These are phyloP conservation scores for Netelia fuscicornis DNA, from an alignment of 2,888 invertebrate genomes.

Conservation along the genomic window DNA sequence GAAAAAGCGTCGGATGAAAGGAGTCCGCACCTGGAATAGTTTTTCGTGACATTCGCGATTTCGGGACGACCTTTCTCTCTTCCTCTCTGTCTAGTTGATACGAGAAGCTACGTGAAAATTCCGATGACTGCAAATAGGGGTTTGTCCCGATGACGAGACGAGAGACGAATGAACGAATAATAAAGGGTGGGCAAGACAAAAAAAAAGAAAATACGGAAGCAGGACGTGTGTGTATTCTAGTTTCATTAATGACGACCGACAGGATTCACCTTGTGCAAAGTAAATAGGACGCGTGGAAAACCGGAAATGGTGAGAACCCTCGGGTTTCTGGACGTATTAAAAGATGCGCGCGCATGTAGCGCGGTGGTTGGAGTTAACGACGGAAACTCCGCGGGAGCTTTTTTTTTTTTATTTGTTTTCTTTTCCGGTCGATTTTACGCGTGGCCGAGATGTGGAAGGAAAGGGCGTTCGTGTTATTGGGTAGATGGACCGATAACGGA, in stretches of 20 bases:
- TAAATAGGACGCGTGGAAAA: conserved; percentile 57
- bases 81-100: background rate
- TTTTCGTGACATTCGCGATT: conserved; percentile 9
- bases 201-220: background rate
- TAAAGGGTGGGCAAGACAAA: background rate
- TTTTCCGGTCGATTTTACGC: background rate
- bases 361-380: conserved; percentile 49
- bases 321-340: background rate
- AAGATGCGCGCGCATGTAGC: conserved; percentile 44
- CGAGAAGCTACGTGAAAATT: conserved; percentile 11
- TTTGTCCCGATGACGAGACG: conserved; percentile 36
- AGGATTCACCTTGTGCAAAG: conserved; percentile 31
- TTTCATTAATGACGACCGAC: conserved; percentile 52
- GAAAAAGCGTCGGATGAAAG: conserved; percentile 8
- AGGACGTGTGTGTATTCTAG: conserved; percentile 41
- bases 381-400: conserved; percentile 13
- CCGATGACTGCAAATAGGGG: conserved; percentile 25
- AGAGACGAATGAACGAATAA: conserved; percentile 26
- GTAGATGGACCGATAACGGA: conserved; percentile 39
- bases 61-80: background rate
- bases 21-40: conserved; percentile 34
- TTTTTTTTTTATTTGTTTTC: background rate
- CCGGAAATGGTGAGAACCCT: conserved; percentile 54
- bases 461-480: conserved; percentile 35
- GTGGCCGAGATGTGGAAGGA: conserved; percentile 8